Evolutionary conservation across 2,797 vertebrate species (phyloP), one percentile per base, ranked within the genome.

Genomic region (Helostoma temminkii): DNA sequence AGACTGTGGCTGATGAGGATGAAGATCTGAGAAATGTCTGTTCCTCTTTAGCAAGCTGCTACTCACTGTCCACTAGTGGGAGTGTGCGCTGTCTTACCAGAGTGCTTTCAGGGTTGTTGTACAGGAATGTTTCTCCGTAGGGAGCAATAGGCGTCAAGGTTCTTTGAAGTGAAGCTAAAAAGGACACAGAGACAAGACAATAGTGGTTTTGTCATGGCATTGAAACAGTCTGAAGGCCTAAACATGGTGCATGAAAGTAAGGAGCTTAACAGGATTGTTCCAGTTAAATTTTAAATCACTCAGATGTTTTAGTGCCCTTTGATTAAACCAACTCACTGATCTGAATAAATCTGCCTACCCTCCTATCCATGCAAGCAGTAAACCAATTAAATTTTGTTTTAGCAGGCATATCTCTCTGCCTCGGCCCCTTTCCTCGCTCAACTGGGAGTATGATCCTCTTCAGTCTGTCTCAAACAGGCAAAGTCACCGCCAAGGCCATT

Each of bases 121-220:
- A 94, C 78, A 97, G 87, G 92, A 95, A 97, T 36, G 93, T 93
- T 85, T 98, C 97, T 78, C 96, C 95, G 49, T 97, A 98, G n/a
- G 96, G 96, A 88, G 90, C 91, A 56, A 97, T 96, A 28, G 93
- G 77, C 5, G 88, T 89, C 86, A 78, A 58, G 81, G 90, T 92
- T 87, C 90, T 94, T 76, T 94, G 92, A 65, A 77, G 75, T 34
- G 76, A 70, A 86, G 89, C 91, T 95, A 88, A 61, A 89, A 77
- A 84, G 53, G 68, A 90, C 68, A 81, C 34, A 86, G 37, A 76
- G 30, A 76, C 16, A 71, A 67, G 61, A 86, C 60, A 72, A 71
- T 36, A 8, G 74, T 12, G 22, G 52, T 65, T 84, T 83, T 65
- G 71, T 79, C 30, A 45, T 6, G 18, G 65, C 16, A 41, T 15